Evolutionary conservation across 2,113 vertebrate species (phyloP), one percentile per base, ranked within the genome.

Genomic region (Piprites chloris): DNA sequence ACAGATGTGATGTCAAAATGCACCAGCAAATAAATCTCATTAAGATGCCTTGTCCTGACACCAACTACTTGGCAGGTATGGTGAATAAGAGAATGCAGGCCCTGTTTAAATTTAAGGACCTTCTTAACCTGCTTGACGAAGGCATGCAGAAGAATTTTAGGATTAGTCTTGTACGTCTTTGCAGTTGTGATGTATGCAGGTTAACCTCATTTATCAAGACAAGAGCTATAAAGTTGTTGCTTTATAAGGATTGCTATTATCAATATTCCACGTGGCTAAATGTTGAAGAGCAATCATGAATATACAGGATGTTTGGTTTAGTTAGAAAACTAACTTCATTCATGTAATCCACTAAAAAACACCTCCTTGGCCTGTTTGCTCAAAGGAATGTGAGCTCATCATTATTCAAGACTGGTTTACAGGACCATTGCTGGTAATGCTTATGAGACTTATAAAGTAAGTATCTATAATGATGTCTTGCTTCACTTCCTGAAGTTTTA

Each of bases 401-500:
- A 44, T 69, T 88, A 62, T 28, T 83, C 66, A 69, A 73, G 46
- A 59, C 35, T 73, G 50, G 52, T 85, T 91, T 92, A 68, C 35
- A 83, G 63, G 73, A 88, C 75, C 32, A 46, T 66, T 86, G 73
- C n/a, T 77, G n/a, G 53, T 74, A 93, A 75, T 42, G 53, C 24
- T 84, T 86, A 68, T 26, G 42, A 74, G 33, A 66, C 49, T 27
- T 87, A 17, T 74, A 62, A 94, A 96, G 55, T 88, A 78, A 87
- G 8, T 61, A 65, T 47, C 46, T 78, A 14, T 61, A 81, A 81
- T 71, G 50, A 89, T 83, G 90, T 96, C n/a, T 90, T 93, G 6
- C 88, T 89, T 96, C 56, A 63, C 17, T 96, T 91, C 39, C 69
- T 52, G n/a, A 92, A 69, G 52, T 84, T 85, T 73, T 90, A 87